A percentile compares a stretch with the other conserved stretches of the same genome.
Conservation (phyloP, 2,113 vertebrate species). For the Recurvirostra avosetta region DNA sequence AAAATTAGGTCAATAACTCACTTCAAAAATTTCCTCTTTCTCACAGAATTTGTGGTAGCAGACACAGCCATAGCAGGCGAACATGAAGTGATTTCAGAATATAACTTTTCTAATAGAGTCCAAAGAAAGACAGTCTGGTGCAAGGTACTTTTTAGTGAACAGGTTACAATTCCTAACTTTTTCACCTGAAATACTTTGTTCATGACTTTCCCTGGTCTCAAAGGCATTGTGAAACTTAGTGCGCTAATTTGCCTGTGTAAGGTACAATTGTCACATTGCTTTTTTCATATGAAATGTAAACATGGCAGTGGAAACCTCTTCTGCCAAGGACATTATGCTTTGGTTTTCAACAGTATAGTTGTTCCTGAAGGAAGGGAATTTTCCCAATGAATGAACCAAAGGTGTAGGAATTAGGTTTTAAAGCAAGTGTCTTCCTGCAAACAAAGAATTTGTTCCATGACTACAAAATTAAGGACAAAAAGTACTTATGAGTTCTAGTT, state of each 20-base stretch:
- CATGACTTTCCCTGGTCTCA: background rate
- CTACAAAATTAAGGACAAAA: conserved; percentile 11
- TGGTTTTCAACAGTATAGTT: background rate
- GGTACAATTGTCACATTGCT: rapidly evolving
- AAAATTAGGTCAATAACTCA: background rate
- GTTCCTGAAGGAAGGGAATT: background rate
- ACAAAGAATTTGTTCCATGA: background rate
- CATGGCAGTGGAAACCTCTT: background rate
- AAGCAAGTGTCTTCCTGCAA: background rate
- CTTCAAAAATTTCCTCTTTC: background rate
- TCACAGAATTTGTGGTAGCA: background rate
- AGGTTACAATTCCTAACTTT: background rate
- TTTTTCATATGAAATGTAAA: background rate
- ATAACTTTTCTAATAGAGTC: background rate
- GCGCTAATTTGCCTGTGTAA: background rate
- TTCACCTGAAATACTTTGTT: background rate
- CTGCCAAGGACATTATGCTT: background rate
- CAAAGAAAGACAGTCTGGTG: background rate
- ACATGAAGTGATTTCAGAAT: background rate
- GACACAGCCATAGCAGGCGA: background rate
- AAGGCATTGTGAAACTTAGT: background rate
- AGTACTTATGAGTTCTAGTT: background rate
- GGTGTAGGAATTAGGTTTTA: background rate
- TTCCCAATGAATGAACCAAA: background rate
- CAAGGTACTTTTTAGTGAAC: background rate